phyloP scores from a whole-genome alignment of 2,888 invertebrate genomes.

The Euplagia quadripunctaria region DNA sequence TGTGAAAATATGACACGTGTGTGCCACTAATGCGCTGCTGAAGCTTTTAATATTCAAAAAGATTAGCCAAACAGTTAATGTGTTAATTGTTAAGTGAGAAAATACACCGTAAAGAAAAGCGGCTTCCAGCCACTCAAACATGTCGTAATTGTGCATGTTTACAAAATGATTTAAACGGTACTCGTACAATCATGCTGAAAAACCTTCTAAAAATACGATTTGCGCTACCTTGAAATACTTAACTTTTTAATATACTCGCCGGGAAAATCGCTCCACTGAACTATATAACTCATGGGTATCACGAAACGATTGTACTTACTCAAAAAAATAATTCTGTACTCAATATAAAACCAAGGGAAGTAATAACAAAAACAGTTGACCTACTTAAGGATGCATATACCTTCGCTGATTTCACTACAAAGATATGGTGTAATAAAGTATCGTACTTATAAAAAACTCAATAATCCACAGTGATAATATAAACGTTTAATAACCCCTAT shows the following conservation, averaged over 20 bases:
- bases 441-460: no score
- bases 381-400: not conserved
- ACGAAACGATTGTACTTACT: not conserved
- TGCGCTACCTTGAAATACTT: slow-evolving; percentile 4
- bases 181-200: slow-evolving; percentile 6
- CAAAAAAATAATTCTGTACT: not conserved
- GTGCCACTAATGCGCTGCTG: slow-evolving; percentile 25
- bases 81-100: not conserved
- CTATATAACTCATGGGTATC: not conserved
- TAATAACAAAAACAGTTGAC: not conserved
- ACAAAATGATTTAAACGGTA: slow-evolving; percentile 9
- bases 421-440: no score
- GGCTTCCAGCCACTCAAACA: not conserved
- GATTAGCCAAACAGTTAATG: not conserved
- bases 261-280: not conserved
- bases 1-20: slow-evolving; percentile 36
- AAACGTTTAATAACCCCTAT: no score
- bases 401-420: not conserved
- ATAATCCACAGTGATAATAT: no score
- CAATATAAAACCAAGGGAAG: not conserved
- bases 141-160: slow-evolving; percentile 1
- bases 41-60: slow-evolving; percentile 9
- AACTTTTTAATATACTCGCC: not conserved
- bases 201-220: slow-evolving; percentile 9
- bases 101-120: not conserved